Conservation (phyloP, 2,888 invertebrate genomes). For the Ceratothoa steindachneri region DNA sequence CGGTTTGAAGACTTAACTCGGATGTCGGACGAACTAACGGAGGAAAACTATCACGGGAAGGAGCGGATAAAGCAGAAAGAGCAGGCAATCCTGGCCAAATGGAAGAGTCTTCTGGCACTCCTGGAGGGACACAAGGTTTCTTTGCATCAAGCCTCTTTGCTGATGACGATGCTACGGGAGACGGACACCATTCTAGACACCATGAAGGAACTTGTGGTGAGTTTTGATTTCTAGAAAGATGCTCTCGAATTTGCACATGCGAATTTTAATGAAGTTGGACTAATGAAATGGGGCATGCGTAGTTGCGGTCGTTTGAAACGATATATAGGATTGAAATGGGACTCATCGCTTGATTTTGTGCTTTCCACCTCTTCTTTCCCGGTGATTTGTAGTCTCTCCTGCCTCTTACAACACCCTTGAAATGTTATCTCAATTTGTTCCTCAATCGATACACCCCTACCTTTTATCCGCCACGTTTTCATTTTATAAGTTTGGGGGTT, state of each 20-base stretch:
- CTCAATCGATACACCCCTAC: too few species aligned
- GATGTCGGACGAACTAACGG: conserved; percentile 86
- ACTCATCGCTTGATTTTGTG: too few species aligned
- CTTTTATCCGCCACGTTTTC: too few species aligned
- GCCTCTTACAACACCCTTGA: too few species aligned
- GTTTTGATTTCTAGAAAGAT: not conserved
- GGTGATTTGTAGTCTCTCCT: too few species aligned
- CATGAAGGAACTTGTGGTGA: conserved; percentile 74
- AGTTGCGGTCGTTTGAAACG: too few species aligned
- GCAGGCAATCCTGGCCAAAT: conserved; percentile 75
- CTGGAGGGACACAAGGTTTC: conserved; percentile 77
- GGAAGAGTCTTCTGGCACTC: conserved; percentile 77
- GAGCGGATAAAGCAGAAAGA: conserved; percentile 70
- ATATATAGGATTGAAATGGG: too few species aligned
- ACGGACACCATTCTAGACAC: conserved; percentile 82
- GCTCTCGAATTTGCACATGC: not conserved
- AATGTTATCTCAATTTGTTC: too few species aligned
- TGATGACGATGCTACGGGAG: conserved; percentile 84
- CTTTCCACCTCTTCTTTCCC: too few species aligned
- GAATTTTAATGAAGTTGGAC: not conserved
- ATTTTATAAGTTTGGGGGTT: too few species aligned
- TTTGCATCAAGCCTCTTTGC: conserved; percentile 70
- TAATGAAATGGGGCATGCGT: too few species aligned
- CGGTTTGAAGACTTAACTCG: conserved; percentile 87
- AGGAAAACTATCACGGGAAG: conserved; percentile 85